phyloP scores from a whole-genome alignment of 2,113 vertebrate species.

The Manacus vitellinus region DNA sequence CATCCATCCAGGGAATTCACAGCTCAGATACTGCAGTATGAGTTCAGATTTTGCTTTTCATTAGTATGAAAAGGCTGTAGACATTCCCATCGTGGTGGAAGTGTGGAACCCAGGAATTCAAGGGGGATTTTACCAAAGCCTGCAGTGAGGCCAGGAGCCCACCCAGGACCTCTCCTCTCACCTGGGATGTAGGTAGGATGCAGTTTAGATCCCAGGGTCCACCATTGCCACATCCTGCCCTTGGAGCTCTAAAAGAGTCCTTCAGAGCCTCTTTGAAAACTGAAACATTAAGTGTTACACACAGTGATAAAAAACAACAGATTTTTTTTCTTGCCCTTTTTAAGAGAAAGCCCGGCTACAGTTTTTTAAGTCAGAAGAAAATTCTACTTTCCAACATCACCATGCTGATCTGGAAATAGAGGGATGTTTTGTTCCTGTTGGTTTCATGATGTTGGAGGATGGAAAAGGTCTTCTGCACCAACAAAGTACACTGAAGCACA shows the following conservation, averaged over 20 bases:
- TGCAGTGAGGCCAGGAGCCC: neutral
- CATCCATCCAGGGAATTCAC: neutral
- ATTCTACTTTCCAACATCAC: neutral
- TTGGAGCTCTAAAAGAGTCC: neutral
- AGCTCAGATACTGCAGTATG: fast-evolving
- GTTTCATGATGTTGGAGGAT: neutral
- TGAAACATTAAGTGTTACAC: neutral
- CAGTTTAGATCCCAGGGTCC: neutral
- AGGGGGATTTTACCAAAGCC: neutral
- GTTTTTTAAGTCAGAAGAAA: neutral
- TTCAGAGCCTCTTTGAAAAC: neutral
- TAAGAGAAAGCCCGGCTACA: neutral
- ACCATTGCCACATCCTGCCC: neutral
- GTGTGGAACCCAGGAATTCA: neutral
- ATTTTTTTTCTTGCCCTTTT: neutral
- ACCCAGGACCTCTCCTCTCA: neutral
- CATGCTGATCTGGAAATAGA: neutral
- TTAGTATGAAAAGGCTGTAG: neutral
- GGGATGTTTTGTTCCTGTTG: neutral
- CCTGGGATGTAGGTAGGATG: neutral
- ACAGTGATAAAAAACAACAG: neutral
- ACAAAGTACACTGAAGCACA: neutral
- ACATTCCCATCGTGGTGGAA: neutral
- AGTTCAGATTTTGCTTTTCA: neutral
- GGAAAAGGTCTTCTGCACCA: neutral